These are phyloP conservation scores for Lasius fuliginosus DNA, from an alignment of 2,888 invertebrate genomes.

Conservation along the genomic window DNA sequence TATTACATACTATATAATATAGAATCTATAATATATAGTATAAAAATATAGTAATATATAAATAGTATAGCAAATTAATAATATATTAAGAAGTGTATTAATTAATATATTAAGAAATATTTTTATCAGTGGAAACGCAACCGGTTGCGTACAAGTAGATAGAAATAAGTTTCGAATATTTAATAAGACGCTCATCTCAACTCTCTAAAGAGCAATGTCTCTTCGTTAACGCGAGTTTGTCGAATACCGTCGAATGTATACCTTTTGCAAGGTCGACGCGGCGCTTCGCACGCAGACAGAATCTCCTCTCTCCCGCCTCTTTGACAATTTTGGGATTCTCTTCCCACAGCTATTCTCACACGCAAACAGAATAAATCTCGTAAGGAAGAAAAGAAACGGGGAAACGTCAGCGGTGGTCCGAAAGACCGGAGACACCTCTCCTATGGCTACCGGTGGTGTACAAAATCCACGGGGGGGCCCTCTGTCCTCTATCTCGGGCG, in stretches of 20 bases:
- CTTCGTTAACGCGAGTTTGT: neutral
- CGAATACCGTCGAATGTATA: neutral
- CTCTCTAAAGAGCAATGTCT: neutral
- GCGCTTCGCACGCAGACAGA: constrained; percentile 22
- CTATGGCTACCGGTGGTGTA: constrained; percentile 81
- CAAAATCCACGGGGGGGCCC: constrained; percentile 79
- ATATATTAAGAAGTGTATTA: no score
- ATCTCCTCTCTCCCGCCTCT: constrained; percentile 13
- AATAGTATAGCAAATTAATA: no score
- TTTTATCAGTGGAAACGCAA: neutral
- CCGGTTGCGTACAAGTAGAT: neutral
- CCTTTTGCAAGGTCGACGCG: neutral
- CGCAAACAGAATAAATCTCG: constrained; percentile 80
- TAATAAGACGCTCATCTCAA: constrained; percentile 3
- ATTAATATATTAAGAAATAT: neutral
- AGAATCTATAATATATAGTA: no score
- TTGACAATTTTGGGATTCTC: constrained; percentile 21
- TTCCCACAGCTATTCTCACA: constrained; percentile 19
- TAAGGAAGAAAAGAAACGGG: constrained; percentile 54
- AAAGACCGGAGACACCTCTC: constrained; percentile 79
- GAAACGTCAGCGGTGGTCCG: constrained; percentile 83
- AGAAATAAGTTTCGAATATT: neutral
- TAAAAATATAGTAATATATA: no score
- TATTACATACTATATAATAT: no score
- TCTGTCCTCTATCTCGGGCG: constrained; percentile 52